Evolutionary conservation across 2,113 vertebrate genomes (phyloP), one percentile per base, ranked within the genome.

Genomic region (Nerophis ophidion): DNA sequence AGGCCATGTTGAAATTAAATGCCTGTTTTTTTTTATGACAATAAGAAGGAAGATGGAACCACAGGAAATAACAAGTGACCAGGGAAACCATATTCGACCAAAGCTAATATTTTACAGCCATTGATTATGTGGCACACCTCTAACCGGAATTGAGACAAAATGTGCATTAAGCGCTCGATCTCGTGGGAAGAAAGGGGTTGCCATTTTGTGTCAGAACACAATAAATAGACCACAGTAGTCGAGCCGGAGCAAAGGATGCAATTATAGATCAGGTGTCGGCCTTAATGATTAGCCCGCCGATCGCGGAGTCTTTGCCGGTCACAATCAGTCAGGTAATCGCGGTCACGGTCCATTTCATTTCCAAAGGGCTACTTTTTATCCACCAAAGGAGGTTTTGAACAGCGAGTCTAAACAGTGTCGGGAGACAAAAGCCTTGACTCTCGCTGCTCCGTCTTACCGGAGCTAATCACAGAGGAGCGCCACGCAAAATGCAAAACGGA

Each of bases 331-430:
- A 74, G 79, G 65, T 86, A 79, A 86, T 85, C 80, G 83, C 54
- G 76, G 83, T 87, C 84, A 85, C 82, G 76, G 80, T 77, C 75
- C 58, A 57, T 77, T 82, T 82, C 79, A 72, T 75, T 82, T 69
- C 66, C 68, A 49, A 26, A 34, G 68, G 63, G 63, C 61, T 72
- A 80, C 73, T 71, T 79, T 75, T 59, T 68, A 47, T 57, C 73
- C 74, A 83, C 80, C 81, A 80, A 77, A 54, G 61, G 66, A n/a
- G n/a, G 17, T 58, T 79, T 26, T 77, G 73, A 82, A 74, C 36
- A 60, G 75, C 34, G 63, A 65, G 51, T 63, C 70, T 79, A 76
- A 81, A 83, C 76, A 67, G 53, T 35, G 16, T 56, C 61, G 53
- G 59, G 76, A 68, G 76, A 86, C 75, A 75, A 79, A 81, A 56